Percentiles rank a stretch among this genome's conserved stretches.
phyloP scores from a whole-genome alignment of 2,888 invertebrate genomes.

The Dryomyza anilis region DNA sequence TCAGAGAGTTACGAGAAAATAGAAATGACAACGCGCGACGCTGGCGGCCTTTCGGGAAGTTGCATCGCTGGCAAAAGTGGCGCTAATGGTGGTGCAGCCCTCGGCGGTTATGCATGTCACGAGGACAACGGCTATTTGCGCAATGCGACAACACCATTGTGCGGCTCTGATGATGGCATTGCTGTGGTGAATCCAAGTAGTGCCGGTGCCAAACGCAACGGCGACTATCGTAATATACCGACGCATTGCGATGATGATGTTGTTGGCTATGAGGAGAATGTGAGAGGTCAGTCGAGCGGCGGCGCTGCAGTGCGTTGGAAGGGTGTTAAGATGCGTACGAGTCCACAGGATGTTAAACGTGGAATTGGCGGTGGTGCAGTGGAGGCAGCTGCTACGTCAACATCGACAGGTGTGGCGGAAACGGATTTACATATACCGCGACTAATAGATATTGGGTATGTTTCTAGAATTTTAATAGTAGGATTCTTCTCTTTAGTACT shows the following conservation, averaged over 20 bases:
- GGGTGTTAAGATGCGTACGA: slow-evolving; percentile 42
- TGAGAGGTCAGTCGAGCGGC: slow-evolving; percentile 39
- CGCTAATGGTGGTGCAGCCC: slow-evolving; percentile 13
- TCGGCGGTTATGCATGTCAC: slow-evolving; percentile 39
- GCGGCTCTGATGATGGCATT: slow-evolving; percentile 46
- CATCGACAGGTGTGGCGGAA: slow-evolving; percentile 50
- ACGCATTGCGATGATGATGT: slow-evolving; percentile 66
- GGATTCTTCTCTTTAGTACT: too few relatives aligned
- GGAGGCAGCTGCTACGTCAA: slow-evolving; percentile 34
- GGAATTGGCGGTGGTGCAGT: slow-evolving; percentile 10
- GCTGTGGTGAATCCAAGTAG: slow-evolving; percentile 60
- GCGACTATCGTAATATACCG: slow-evolving; percentile 76
- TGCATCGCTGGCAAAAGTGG: slow-evolving; percentile 21
- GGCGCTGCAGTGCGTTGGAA: slow-evolving; percentile 46
- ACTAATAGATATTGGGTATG: slow-evolving; percentile 69
- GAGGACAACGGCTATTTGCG: slow-evolving; percentile 53
- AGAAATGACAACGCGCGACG: slow-evolving; percentile 68
- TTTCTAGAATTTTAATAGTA: too few relatives aligned
- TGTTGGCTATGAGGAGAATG: slow-evolving; percentile 66
- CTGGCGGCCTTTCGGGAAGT: slow-evolving; percentile 26
- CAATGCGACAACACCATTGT: slow-evolving; percentile 48
- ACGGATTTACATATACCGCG: slow-evolving; percentile 72
- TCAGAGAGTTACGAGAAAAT: slow-evolving; percentile 80
- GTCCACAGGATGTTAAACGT: slow-evolving; percentile 41
- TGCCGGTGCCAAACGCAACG: slow-evolving; percentile 64